Conservation (phyloP, 2,888 invertebrate genomes). For the Drosophila kuntzei region DNA sequence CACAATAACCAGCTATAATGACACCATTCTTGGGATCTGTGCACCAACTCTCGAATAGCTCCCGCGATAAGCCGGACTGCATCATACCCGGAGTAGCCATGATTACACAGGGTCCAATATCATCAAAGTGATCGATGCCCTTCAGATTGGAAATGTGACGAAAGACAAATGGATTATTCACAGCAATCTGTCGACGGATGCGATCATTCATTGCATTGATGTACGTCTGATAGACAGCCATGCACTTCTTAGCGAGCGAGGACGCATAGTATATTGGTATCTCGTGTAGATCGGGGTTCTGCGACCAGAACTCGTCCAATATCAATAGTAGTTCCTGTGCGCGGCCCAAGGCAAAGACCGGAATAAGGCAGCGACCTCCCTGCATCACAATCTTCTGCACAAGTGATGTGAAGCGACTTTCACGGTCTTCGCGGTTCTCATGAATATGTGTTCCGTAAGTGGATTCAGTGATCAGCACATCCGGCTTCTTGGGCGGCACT, state of each 20-base stretch:
- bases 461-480: constrained; percentile 98
- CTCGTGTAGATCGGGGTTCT: constrained; percentile 93
- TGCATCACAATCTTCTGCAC: constrained; percentile 98
- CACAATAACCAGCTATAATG: constrained; percentile 98
- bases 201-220: constrained; percentile 99
- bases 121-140: constrained; percentile 99
- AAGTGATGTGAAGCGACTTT: constrained; percentile 95
- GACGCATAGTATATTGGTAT: constrained; percentile 99
- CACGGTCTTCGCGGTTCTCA: constrained; percentile 98
- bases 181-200: constrained; percentile 97
- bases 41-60: constrained; percentile 99
- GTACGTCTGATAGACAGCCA: constrained; percentile 99
- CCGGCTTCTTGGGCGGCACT: constrained; percentile 97
- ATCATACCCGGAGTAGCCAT: constrained; percentile 99
- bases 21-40: constrained; percentile 99
- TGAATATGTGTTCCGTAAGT: constrained; percentile 99
- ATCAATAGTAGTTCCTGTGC: constrained; percentile 98
- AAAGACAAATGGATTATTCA: constrained; percentile 99
- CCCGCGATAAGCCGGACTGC: constrained; percentile 98
- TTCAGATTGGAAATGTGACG: constrained; percentile 98
- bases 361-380: constrained; percentile 99
- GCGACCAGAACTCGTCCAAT: constrained; percentile 98
- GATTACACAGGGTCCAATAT: constrained; percentile 99
- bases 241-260: constrained; percentile 99
- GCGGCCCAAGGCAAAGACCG: constrained; percentile 98